These are phyloP conservation scores for Spisula subtruncata DNA, from an alignment of 2,888 invertebrate genomes.

Conservation along the genomic window DNA sequence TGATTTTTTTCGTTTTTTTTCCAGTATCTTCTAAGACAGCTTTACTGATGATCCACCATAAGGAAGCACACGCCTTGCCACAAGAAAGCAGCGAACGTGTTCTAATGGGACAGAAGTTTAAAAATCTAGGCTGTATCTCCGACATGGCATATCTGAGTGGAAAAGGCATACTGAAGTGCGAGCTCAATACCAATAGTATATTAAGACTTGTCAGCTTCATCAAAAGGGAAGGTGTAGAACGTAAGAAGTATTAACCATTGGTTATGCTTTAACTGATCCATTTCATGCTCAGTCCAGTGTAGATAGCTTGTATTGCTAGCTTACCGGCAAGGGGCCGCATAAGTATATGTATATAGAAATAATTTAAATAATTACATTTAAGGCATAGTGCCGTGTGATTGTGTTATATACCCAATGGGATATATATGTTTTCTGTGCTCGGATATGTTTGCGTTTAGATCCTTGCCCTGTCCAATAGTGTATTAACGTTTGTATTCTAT, in stretches of 20 bases:
- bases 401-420: too few relatives aligned
- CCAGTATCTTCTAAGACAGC: slow-evolving; percentile 27
- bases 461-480: too few relatives aligned
- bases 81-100: slow-evolving; percentile 65
- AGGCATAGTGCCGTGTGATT: background rate
- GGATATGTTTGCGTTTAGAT: too few relatives aligned
- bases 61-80: slow-evolving; percentile 28
- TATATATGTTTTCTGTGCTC: too few relatives aligned
- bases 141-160: slow-evolving; percentile 73
- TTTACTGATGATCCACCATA: slow-evolving; percentile 30
- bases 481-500: too few relatives aligned
- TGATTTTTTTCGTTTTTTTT: background rate
- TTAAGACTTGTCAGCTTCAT: slow-evolving; percentile 63
- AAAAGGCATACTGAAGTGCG: slow-evolving; percentile 73
- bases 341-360: too few relatives aligned
- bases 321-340: background rate
- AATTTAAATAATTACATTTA: background rate
- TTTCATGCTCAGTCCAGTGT: background rate
- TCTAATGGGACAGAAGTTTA: slow-evolving; percentile 69
- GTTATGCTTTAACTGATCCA: background rate
- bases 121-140: slow-evolving; percentile 69
- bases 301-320: background rate
- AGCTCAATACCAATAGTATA: slow-evolving; percentile 69
- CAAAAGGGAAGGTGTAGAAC: slow-evolving; percentile 25
- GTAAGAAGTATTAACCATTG: background rate